Conservation (phyloP, 2,113 vertebrate species). For the Malaclemys terrapin region DNA sequence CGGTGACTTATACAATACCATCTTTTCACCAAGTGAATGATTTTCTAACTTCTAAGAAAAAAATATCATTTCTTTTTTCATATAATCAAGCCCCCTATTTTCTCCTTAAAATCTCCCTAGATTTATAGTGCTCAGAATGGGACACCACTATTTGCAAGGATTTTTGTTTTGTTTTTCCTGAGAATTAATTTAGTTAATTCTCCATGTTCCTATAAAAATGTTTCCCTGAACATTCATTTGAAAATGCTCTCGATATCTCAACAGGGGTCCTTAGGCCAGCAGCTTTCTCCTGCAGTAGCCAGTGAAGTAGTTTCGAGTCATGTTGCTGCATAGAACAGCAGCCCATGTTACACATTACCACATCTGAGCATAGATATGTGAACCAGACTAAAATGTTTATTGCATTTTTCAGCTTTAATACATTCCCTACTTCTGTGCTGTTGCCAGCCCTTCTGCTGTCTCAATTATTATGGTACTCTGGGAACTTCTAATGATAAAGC, state of each 20-base stretch:
- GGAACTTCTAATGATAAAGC: constrained; percentile 61
- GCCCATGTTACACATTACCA: not conserved
- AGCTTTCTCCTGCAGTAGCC: not conserved
- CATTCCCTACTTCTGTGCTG: constrained; percentile 41
- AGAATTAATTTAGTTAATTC: not conserved
- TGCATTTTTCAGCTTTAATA: constrained; percentile 42
- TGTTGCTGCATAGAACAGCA: not conserved
- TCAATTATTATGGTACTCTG: not conserved
- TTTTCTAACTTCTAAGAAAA: not conserved
- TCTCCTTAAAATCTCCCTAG: not conserved
- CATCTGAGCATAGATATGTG: not conserved
- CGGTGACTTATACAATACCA: not conserved
- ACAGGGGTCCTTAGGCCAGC: not conserved
- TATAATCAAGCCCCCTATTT: not conserved
- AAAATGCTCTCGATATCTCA: not conserved
- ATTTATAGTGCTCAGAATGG: not conserved
- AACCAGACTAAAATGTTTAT: constrained; percentile 28
- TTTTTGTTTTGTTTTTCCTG: not conserved
- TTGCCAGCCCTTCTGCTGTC: constrained; percentile 59
- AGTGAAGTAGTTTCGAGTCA: not conserved
- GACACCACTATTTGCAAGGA: not conserved
- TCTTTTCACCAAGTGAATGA: not conserved
- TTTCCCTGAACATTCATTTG: not conserved
- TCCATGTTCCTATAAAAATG: not conserved
- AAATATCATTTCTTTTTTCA: not conserved